phyloP scores from a whole-genome alignment of 2,113 vertebrate species.

The Oreotrochilus melanogaster region DNA sequence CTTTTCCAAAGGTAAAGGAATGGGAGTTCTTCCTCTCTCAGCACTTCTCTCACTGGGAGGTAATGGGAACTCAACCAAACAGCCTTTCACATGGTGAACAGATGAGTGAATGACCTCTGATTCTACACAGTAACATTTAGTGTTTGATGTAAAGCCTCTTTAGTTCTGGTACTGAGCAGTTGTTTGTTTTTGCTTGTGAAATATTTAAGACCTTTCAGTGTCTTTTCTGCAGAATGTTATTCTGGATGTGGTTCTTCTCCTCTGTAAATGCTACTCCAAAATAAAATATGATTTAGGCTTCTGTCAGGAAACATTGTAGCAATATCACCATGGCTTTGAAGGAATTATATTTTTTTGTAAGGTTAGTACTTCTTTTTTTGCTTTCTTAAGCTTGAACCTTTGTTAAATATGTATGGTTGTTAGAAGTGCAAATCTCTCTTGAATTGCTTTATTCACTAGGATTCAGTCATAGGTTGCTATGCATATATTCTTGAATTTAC shows the following conservation, averaged over 20 bases:
- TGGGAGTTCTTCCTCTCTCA: neutral
- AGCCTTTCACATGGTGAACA: slow-evolving; percentile 3
- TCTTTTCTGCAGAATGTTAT: neutral
- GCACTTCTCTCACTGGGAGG: neutral
- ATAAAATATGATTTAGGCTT: neutral
- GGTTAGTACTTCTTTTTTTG: neutral
- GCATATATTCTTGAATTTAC: neutral
- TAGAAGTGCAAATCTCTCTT: neutral
- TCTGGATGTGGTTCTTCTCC: neutral
- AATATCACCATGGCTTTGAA: neutral
- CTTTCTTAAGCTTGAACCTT: neutral
- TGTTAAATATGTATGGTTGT: neutral
- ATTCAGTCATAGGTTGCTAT: neutral
- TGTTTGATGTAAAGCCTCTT: slow-evolving; percentile 23
- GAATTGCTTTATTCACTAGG: neutral
- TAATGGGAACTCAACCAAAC: neutral
- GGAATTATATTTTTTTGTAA: neutral
- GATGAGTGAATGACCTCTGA: neutral
- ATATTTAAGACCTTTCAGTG: neutral
- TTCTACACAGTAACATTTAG: neutral
- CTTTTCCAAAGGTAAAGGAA: neutral
- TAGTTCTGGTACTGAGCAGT: neutral
- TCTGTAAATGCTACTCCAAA: neutral
- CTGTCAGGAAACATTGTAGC: neutral
- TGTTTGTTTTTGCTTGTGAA: slow-evolving; percentile 27